Percentiles rank a stretch among this genome's conserved stretches.
Evolutionary conservation across 2,113 vertebrate species (phyloP).

Genomic region (Oenanthe oenanthe): DNA sequence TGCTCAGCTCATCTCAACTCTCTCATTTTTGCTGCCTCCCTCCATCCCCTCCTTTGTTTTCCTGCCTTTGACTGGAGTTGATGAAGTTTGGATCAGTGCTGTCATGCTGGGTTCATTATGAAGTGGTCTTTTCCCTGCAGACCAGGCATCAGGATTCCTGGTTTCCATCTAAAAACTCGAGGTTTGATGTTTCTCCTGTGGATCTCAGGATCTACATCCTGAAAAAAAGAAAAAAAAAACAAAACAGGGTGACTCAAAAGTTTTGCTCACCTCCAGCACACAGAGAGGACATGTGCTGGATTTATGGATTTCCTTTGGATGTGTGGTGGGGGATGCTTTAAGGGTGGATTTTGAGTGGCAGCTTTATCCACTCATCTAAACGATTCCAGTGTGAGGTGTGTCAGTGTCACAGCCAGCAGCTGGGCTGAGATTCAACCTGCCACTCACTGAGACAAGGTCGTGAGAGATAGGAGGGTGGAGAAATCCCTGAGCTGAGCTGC

Average conservation of each 20-base stretch:
- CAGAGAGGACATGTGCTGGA: neutral
- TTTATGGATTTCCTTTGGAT: conserved; percentile 23
- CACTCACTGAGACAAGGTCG: neutral
- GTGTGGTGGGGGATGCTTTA: neutral
- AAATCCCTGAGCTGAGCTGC: neutral
- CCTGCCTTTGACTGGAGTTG: neutral
- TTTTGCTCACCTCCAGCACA: neutral
- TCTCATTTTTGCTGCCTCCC: neutral
- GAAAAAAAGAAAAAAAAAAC: neutral
- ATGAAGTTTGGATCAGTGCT: conserved; percentile 23
- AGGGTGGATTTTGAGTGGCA: conserved; percentile 14
- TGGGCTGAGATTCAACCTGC: conserved; percentile 27
- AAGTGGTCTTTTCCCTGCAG: neutral
- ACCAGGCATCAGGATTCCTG: neutral
- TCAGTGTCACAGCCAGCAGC: conserved; percentile 28
- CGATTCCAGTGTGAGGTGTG: neutral
- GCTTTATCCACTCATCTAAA: conserved; percentile 16
- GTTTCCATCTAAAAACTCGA: neutral
- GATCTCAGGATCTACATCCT: neutral
- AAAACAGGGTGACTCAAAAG: neutral
- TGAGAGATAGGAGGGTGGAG: neutral
- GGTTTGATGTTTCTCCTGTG: neutral
- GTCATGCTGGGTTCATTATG: neutral
- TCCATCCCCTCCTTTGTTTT: neutral
- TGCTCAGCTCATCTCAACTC: neutral